Evolutionary conservation across 23 tunicate genomes (phyloP), one percentile per base, ranked within the genome.

Genomic region (Trididemnum nubilum): DNA sequence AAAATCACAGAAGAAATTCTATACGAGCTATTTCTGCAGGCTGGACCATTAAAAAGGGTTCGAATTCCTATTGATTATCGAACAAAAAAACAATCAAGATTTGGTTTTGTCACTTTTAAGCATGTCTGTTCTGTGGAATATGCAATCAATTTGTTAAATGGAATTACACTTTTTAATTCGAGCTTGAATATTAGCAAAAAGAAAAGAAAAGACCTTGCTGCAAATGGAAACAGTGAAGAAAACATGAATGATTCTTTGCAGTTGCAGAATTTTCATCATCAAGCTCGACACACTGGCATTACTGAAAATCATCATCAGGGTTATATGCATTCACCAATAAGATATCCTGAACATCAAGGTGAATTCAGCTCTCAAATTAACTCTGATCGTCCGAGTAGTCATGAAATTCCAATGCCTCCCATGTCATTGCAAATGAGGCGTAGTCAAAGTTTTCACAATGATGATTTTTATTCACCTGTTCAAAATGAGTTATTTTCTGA

Each of bases 31-130:
- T 91, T 91, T 37, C 76, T 91, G 15, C 97, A 91, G 81, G 84
- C 97, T 39, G 97, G 97, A 29, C 97, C 97, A 2, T 35, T 91
- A 29, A 82, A 85, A 77, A 79, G 70, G 35, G 97, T 91, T 50
- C 28, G 61, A 69, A 91, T 91, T 37, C 97, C 97, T 15, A 69
- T 71, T 35, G 90, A 91, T 70, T 44, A 50, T 59, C 82, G 81
- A 35, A 79, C 85, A 5, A 89, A 89, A 22, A 52, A 75, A 36
- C 64, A 37, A 34, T 50, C 64, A 25, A 81, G 70, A 64, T 91
- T 60, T 85, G 97, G 83, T 15, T 91, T 91, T 73, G 86, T 91
- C 15, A 81, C 83, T 25, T 91, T 91, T 52, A 84, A 81, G 63
- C 97, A 91, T 70, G 57, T 80, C 33, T 80, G 52, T 19, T 85